phyloP scores from a whole-genome alignment of 1,140 invertebrate genomes.

The Drosophila melanica region DNA sequence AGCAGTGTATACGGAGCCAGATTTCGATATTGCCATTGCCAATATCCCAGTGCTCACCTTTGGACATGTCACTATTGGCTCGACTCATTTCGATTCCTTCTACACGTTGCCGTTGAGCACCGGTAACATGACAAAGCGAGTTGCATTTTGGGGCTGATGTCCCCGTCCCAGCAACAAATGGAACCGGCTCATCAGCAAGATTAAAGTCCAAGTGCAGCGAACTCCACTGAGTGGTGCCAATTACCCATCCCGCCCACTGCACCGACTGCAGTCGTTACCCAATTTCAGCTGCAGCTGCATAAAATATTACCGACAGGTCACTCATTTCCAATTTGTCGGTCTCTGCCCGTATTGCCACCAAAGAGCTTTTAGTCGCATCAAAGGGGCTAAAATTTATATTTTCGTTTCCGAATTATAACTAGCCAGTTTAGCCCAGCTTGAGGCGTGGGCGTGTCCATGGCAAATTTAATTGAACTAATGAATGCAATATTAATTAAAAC shows the following conservation, averaged over 20 bases:
- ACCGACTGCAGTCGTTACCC: background rate
- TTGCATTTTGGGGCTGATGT: constrained; percentile 45
- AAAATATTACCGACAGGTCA: constrained; percentile 46
- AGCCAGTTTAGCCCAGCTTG: background rate
- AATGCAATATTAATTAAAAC: constrained; percentile 53
- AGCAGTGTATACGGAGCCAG: constrained; percentile 5
- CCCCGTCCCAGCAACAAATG: background rate
- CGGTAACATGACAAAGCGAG: constrained; percentile 68
- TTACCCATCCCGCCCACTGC: constrained; percentile 20
- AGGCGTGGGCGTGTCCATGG: background rate
- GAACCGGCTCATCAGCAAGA: constrained; percentile 49
- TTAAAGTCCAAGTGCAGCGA: constrained; percentile 51
- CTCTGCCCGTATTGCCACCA: constrained; percentile 14
- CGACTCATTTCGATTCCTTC: constrained; percentile 24
- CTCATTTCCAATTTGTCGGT: constrained; percentile 47
- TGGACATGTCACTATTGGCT: constrained; percentile 52
- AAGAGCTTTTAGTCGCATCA: constrained; percentile 46
- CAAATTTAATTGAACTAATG: constrained; percentile 50
- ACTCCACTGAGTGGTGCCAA: constrained; percentile 26
- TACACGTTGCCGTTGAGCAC: constrained; percentile 15
- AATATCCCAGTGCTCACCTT: constrained; percentile 35
- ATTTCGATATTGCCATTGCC: constrained; percentile 32
- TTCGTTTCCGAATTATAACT: constrained; percentile 15
- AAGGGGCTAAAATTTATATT: constrained; percentile 29
- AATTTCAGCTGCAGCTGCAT: constrained; percentile 17